A percentile compares a stretch with the other conserved stretches of the same genome.
phyloP scores from a whole-genome alignment of 1,140 invertebrate genomes.

The Halyomorpha halys region DNA sequence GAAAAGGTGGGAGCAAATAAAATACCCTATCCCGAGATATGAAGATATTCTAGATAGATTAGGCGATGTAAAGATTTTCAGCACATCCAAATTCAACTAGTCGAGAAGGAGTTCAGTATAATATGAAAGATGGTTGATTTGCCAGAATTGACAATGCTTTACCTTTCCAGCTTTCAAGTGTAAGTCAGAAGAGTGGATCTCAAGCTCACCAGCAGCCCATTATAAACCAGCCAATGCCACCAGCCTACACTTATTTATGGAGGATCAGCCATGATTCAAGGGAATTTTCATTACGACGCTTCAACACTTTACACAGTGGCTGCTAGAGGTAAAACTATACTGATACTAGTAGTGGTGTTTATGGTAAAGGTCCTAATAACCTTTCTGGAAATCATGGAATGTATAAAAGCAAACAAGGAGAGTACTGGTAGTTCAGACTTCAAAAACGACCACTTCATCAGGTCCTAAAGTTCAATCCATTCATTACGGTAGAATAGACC shows the following conservation, averaged over 20 bases:
- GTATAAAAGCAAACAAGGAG: slow-evolving; percentile 17
- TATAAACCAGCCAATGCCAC: slow-evolving; percentile 46
- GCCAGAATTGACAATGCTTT: slow-evolving; percentile 71
- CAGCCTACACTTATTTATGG: slow-evolving; percentile 55
- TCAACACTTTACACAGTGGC: slow-evolving; percentile 55
- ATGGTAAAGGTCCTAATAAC: slow-evolving; percentile 41
- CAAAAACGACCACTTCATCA: slow-evolving; percentile 18
- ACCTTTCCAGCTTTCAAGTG: slow-evolving; percentile 62
- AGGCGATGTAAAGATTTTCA: no score
- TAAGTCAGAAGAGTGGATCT: slow-evolving; percentile 54
- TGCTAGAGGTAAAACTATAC: slow-evolving; percentile 40
- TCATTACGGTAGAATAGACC: no score
- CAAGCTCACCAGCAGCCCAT: slow-evolving; percentile 50
- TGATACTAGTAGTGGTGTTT: slow-evolving; percentile 48
- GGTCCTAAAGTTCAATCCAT: slow-evolving; percentile 20
- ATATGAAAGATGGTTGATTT: slow-evolving; percentile 62
- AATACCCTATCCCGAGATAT: no score
- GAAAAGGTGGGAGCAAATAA: no score
- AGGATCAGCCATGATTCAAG: slow-evolving; percentile 50
- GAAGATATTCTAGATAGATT: no score
- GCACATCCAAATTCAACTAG: slow-evolving; percentile 46
- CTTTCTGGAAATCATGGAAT: slow-evolving; percentile 18
- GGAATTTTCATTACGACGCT: slow-evolving; percentile 63
- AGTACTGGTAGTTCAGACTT: slow-evolving; percentile 13
- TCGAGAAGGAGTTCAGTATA: slow-evolving; percentile 54